Evolutionary conservation across 2,888 invertebrate species (phyloP).

Genomic region (Rhodophaea formosa): DNA sequence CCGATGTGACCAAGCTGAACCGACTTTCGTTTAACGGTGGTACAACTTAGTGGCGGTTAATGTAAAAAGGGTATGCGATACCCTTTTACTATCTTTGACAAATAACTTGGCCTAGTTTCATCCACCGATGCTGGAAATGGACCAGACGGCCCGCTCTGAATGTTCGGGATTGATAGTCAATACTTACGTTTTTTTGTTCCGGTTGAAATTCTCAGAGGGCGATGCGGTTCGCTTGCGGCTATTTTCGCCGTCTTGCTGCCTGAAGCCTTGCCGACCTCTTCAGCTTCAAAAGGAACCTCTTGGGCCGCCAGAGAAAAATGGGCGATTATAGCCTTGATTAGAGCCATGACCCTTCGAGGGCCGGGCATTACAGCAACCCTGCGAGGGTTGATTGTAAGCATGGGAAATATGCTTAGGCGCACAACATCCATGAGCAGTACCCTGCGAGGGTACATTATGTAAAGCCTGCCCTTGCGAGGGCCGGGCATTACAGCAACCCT

Average conservation of each 20-base stretch:
- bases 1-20: not conserved
- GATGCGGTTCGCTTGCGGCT: not conserved
- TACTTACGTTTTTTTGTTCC: constrained; percentile 4
- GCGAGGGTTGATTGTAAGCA: not conserved
- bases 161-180: constrained; percentile 11
- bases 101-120: not conserved
- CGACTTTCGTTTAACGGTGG: not conserved
- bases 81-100: too few species aligned
- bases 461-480: too few species aligned
- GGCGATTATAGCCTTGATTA: not conserved
- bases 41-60: too few species aligned
- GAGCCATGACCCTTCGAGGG: not conserved
- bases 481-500: too few species aligned
- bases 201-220: not conserved
- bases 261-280: too few species aligned
- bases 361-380: not conserved
- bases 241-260: not conserved
- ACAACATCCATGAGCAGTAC: too few species aligned
- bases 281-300: not conserved
- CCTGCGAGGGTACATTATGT: too few species aligned
- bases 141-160: constrained; percentile 7
- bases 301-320: not conserved
- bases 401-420: too few species aligned
- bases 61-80: too few species aligned
- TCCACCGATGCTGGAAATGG: not conserved